These are phyloP conservation scores for Ricordea florida DNA, from an alignment of 92 coral and sea anemone species.

Conservation along the genomic window DNA sequence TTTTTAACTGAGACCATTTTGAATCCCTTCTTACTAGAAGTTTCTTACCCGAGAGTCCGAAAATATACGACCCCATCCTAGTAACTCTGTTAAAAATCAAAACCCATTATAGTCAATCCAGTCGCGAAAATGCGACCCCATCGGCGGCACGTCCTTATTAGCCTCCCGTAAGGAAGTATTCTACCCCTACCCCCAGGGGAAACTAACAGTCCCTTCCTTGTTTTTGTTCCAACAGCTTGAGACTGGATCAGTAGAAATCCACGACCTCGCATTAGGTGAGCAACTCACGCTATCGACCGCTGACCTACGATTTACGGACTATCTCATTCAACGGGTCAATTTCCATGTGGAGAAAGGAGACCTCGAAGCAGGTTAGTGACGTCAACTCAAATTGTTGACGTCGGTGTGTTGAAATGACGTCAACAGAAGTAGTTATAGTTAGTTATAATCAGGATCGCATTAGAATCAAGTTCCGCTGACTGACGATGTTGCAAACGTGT, in stretches of 20 bases:
- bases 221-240: constrained; percentile 47
- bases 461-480: too few relatives aligned
- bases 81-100: too few relatives aligned
- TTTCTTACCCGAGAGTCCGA: too few relatives aligned
- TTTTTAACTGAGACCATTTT: too few relatives aligned
- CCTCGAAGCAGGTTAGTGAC: constrained; percentile 68
- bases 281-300: constrained; percentile 75
- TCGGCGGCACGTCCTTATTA: too few relatives aligned
- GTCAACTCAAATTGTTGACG: background rate
- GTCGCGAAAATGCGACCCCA: too few relatives aligned
- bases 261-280: constrained; percentile 56
- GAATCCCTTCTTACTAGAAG: too few relatives aligned
- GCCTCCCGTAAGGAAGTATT: background rate
- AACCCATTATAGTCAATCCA: too few relatives aligned
- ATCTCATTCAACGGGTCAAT: constrained; percentile 70
- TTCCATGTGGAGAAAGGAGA: constrained; percentile 58
- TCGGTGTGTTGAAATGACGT: background rate
- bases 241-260: constrained; percentile 59
- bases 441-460: too few relatives aligned
- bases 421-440: too few relatives aligned
- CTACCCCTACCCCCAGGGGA: background rate
- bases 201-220: background rate
- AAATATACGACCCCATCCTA: too few relatives aligned
- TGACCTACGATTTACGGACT: constrained; percentile 82
- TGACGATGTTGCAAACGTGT: too few relatives aligned